Evolutionary conservation across 2,888 invertebrate genomes (phyloP), one percentile per base, ranked within the genome.

Genomic region (Hedya salicella): DNA sequence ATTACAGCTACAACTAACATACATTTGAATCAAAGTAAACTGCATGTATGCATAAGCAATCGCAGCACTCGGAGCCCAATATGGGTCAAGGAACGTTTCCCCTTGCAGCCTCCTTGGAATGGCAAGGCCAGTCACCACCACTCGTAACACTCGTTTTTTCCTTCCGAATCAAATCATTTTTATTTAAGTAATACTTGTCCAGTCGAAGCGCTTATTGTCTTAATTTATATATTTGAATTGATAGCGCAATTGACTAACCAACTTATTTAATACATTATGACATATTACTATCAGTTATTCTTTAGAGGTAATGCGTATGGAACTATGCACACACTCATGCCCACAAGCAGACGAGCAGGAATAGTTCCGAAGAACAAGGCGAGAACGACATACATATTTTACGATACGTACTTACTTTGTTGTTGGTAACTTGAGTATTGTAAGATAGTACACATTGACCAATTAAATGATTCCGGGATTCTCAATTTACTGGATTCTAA

Each of bases 41-140:
- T 25, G 54, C 60, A 17, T 62, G 11, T 36, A 36, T 11, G 9
- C 65, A 68, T 69, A 70, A 72, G 73, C 72, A 69, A 72, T 68
- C 70, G 73, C 71, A 70, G 71, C 70, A 68, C 70, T 49, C 67
- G 71, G 76, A 75, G 68, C 78, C 80, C 80, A 80, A 88, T 87
- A 76, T 91, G 83, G 91, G 90, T 92, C 88, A 90, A 89, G 85
- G 87, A 88, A 87, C 91, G 79, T 67, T 77, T 91, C 90, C 80
- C 91, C 91, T 92, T 92, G 90, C 86, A 88, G 78, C 78, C 90
- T 90, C 91, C 91, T 92, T 91, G 86, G 83, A 80, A 72, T 73
- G 73, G 77, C 80, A 79, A 87, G 91, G 91, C 87, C 91, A 90
- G 83, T 91, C 89, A 89, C 90, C 89, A 89, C 73, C 76, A 79